phyloP scores from a whole-genome alignment of 2,797 vertebrate genomes.

The Psittacula derbiana region DNA sequence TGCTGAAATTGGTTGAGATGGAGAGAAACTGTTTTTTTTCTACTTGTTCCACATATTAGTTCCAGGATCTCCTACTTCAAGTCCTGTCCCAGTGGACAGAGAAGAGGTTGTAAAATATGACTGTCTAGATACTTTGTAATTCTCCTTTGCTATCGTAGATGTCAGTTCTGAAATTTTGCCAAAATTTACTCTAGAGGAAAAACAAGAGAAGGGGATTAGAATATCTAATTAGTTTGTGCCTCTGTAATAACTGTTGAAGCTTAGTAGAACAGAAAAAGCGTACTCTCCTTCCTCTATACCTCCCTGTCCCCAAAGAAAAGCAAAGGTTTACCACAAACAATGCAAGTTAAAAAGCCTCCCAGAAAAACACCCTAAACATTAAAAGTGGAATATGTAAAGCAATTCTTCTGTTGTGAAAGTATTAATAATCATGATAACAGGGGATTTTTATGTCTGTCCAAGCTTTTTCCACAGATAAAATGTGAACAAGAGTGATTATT shows the following conservation, averaged over 20 bases:
- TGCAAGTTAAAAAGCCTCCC: not conserved
- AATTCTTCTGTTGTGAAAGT: not conserved
- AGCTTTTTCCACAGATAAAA: not conserved
- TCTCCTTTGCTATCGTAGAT: not conserved
- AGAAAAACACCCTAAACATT: not conserved
- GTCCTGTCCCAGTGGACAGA: not conserved
- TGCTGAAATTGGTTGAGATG: not conserved
- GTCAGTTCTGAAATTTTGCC: not conserved
- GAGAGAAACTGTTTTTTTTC: not conserved
- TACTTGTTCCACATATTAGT: not conserved
- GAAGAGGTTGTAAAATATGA: not conserved
- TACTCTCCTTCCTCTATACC: not conserved
- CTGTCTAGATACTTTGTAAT: not conserved
- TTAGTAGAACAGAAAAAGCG: not conserved
- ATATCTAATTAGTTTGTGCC: not conserved
- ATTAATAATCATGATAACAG: not conserved
- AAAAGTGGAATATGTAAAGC: not conserved
- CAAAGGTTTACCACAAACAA: not conserved
- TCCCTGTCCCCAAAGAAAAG: not conserved
- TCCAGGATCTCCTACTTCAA: not conserved
- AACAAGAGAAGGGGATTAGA: not conserved
- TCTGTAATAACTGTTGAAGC: not conserved
- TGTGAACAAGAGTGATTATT: not conserved
- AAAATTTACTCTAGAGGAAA: not conserved
- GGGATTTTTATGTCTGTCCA: not conserved